Evolutionary conservation across 2,888 invertebrate species (phyloP), one percentile per base, ranked within the genome.

Genomic region (Isotomurus palustris): DNA sequence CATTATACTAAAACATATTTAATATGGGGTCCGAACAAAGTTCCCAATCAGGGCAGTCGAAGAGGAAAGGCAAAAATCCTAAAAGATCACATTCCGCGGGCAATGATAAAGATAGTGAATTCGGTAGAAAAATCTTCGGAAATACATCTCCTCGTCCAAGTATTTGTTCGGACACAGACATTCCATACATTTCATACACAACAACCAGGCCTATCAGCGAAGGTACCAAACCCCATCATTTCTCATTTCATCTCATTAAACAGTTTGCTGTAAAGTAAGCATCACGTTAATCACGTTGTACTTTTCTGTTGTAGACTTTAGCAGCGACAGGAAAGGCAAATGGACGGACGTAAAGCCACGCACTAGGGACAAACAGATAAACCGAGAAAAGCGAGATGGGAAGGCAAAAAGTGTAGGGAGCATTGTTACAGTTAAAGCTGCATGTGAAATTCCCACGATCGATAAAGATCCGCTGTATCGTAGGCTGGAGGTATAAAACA

Each of bases 141-240:
- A 86, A 85, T 64, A 85, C 84, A 4, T 91, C 91, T 0, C 91
- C 91, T 0, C 89, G 91, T 0, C 86, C 90, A 0, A 91, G 91
- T 71, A 85, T 92, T 10, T 91, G 91, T 73, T 89, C 89, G 0
- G 90, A 91, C 74, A 87, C 89, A 0, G 92, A 92, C 74, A 77
- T 92, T 53, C 92, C 92, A 0, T 92, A 92, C 74, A 89, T 92
- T 71, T 91, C 91, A 0, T 92, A 93, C 70, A 91, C 91, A 0
- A 87, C 88, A 0, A 91, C 89, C 73, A 79, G 90, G 56, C 91
- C 91, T 10, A 92, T 92, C 52, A 91, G 91, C 22, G 70, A 70
- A 72, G 87, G 87, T 85, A 59, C 29, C 32, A 28, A 14, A 21
- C 5, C 10, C 8, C 10, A 10, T 8, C 25, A 21, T 6, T 45